Evolutionary conservation across 2,797 vertebrate genomes (phyloP), one percentile per base, ranked within the genome.

Genomic region (Gallinago solitaria): DNA sequence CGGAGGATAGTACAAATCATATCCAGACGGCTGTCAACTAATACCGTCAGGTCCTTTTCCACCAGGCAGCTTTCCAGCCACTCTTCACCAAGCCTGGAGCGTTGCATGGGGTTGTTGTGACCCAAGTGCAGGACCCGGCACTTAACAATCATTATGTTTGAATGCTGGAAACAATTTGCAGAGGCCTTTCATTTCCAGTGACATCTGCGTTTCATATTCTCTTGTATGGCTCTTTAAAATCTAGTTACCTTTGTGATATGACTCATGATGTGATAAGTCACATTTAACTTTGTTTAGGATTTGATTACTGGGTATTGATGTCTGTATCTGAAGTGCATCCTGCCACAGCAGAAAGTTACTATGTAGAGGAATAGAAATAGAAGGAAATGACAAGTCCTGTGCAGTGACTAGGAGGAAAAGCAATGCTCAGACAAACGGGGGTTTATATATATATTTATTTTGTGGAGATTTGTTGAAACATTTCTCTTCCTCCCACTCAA

Each of bases 401-500:
- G 53, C 60, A 64, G 59, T 4, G 2, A 67, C 41, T 65, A 41
- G 43, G 48, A 64, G 39, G 16, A 90, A 82, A 83, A 94, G 43
- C 78, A 70, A 45, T 71, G 57, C 37, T 70, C 15, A 57, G 56
- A 73, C 50, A 80, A 94, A 90, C 53, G 33, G 47, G 24, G 69
- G 51, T n/a, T 94, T 92, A 73, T 71, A 48, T 69, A 86, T 70
- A 9, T 87, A 95, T 93, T 94, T 96, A 67, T 90, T 95, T 96
- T 60, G 71, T 78, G 80, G 64, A 68, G 53, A 85, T 83, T 68
- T 90, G 68, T 94, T 95, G 74, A 87, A 93, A 94, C 61, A 80
- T 85, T 91, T 93, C 48, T 92, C 50, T 83, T 96, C 81, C 81
- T 95, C 93, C 95, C 78, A 94, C 94, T 80, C 91, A 96, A 83